Base-by-base conservation (phyloP, 2,797 vertebrate genomes). In the Triplophysa bombifrons region DNA sequence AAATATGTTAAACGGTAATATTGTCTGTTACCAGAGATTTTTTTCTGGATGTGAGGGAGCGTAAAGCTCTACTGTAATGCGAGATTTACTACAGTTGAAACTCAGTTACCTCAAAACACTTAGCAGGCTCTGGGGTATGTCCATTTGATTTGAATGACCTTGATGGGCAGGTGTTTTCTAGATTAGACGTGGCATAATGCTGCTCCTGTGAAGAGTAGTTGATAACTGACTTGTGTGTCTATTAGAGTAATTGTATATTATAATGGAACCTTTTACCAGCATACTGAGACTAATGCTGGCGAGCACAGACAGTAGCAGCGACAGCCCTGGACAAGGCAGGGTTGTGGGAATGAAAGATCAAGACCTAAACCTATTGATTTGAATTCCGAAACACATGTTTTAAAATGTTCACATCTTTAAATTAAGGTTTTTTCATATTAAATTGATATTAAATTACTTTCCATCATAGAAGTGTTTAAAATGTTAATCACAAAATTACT, bases 201-300 rank as follows among this genome's bases (percentile, higher is more conserved):
- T 4, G 20, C 56, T 22, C 25, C 65, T 48, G 65, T 50, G 53
- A 77, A 55, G 34, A 44, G 58, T 50, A 63, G 30, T 44, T 78
- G 48, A 72, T 72, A 71, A 78, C 68, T 64, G 67, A 71, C 68
- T 71, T 69, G 48, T 63, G 58, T 71, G 68, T 60, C 63, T 78
- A 58, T 78, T 72, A 64, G 58, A 71, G 58, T 48, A 63, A 75
- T 27, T 53, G 61, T 53, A 75, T 71, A 78, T 71, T 48, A 71
- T 71, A 78, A 71, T 71, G 58, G 56, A 71, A 78, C 65, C 66
- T 77, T 67, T 77, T 77, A 77, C 25, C 55, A 58, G 76, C 56
- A 69, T 78, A 34, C 46, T 27, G 67, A 60, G 56, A 78, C 76
- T 64, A 71, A 78, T 25, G 20, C 50, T 72, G 38, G 44, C 56